These are phyloP conservation scores for Hydropsyche betteni DNA, from an alignment of 2,888 invertebrate species.

Conservation along the genomic window DNA sequence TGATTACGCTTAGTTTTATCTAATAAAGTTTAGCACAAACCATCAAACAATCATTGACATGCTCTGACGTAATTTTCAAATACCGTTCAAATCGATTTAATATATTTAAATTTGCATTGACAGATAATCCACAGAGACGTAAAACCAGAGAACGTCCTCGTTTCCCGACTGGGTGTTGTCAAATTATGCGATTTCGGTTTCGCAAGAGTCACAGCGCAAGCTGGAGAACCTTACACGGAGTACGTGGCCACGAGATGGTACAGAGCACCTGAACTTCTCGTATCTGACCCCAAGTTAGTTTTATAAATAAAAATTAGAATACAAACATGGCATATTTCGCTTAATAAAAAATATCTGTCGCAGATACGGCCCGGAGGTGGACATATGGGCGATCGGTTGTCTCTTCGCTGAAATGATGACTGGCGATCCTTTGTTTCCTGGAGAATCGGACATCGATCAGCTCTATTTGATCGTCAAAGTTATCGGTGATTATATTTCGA, in stretches of 20 bases:
- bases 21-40: too few species aligned
- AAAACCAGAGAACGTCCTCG: conserved; percentile 89
- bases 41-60: too few species aligned
- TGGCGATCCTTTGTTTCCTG: conserved; percentile 87
- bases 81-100: neutral
- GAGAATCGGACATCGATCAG: conserved; percentile 91
- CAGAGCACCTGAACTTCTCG: conserved; percentile 84
- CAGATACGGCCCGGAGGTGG: conserved; percentile 77
- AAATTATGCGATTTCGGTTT: conserved; percentile 94
- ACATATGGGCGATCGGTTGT: conserved; percentile 90
- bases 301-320: neutral
- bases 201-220: conserved; percentile 75
- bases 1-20: too few species aligned
- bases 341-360: neutral
- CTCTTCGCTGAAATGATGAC: conserved; percentile 86
- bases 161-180: conserved; percentile 81
- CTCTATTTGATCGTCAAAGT: conserved; percentile 82
- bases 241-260: conserved; percentile 93
- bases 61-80: neutral
- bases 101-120: conserved; percentile 70
- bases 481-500: conserved; percentile 67
- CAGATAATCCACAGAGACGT: conserved; percentile 89
- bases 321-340: neutral
- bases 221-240: conserved; percentile 85
- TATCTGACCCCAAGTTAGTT: conserved; percentile 76